Base-by-base conservation (phyloP, 2,797 vertebrate species). In the Lagodon rhomboides region DNA sequence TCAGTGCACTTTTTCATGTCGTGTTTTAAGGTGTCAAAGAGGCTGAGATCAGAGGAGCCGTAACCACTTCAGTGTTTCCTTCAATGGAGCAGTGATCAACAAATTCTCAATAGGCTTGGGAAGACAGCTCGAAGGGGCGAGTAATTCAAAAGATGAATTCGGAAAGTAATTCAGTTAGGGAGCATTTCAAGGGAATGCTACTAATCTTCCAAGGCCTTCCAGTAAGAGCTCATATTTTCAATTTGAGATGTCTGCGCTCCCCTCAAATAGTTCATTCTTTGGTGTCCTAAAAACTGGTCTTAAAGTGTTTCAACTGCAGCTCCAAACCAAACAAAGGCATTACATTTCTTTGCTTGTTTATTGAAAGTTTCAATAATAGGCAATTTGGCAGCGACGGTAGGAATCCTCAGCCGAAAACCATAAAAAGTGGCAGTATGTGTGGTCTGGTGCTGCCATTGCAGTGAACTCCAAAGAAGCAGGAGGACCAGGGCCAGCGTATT, bases 391-490 rank as follows among this genome's bases (percentile, higher is more conserved):
- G 82, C 68, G 38, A 73, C 68, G 69, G 75, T 59, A 87, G 84
- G 87, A 90, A 89, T 91, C 89, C 83, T 93, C 85, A 44, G 65
- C 84, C 46, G 85, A 91, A 91, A 87, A 82, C 86, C 82, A 87
- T 90, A 34, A 88, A 91, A 91, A 90, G 88, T 84, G 79, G 85
- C 92, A 88, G 90, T 89, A 92, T 96, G 96, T 96, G 97, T 97
- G 96, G 97, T 97, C 97, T 94, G 90, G 91, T 95, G 85, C 92
- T 94, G 95, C 92, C 91, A 82, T 83, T 79, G 73, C 85, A 82
- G 73, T 84, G 83, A 89, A 85, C 89, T 90, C 90, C 79, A 43
- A 73, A 83, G 79, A 65, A 90, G 87, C 80, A 64, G 69, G 78
- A 82, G 86, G 68, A 84, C 50, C 75, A 60, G 86, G 85, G 86